These are phyloP conservation scores for Pedionomus torquatus DNA, from an alignment of 2,113 vertebrate genomes.

Conservation along the genomic window DNA sequence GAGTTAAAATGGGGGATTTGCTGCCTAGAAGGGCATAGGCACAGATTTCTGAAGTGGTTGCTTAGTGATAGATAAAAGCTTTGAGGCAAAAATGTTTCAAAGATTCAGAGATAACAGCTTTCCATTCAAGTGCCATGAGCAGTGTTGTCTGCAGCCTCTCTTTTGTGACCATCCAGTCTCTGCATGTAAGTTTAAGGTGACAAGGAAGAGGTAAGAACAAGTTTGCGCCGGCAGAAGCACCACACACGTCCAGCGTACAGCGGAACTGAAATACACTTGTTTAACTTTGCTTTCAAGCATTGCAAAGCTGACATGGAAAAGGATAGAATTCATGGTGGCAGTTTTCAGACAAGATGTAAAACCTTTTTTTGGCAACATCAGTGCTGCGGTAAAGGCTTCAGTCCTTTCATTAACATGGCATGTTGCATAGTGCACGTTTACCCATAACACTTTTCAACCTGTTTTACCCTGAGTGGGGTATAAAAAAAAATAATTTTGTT, in stretches of 20 bases:
- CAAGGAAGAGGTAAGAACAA: background rate
- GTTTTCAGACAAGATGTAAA: background rate
- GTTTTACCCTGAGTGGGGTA: background rate
- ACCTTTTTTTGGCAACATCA: background rate
- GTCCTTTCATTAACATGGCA: background rate
- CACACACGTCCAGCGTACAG: rapidly evolving
- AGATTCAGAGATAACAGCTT: background rate
- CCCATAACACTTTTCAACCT: background rate
- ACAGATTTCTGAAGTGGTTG: background rate
- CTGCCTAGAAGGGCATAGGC: background rate
- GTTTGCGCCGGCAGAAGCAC: background rate
- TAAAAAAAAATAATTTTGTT: constrained; percentile 24
- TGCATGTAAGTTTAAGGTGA: background rate
- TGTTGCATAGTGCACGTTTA: background rate
- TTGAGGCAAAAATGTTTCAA: background rate
- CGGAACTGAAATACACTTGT: background rate
- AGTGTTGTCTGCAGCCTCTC: background rate
- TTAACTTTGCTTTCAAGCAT: background rate
- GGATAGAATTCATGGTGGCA: background rate
- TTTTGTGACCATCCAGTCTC: background rate
- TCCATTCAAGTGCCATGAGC: background rate
- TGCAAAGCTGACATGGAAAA: background rate
- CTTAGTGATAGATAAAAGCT: background rate
- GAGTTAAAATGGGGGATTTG: background rate
- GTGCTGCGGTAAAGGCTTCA: background rate